A percentile compares a stretch with the other conserved stretches of the same genome.
Conservation (phyloP, 2,797 vertebrate genomes). For the Otus scops region DNA sequence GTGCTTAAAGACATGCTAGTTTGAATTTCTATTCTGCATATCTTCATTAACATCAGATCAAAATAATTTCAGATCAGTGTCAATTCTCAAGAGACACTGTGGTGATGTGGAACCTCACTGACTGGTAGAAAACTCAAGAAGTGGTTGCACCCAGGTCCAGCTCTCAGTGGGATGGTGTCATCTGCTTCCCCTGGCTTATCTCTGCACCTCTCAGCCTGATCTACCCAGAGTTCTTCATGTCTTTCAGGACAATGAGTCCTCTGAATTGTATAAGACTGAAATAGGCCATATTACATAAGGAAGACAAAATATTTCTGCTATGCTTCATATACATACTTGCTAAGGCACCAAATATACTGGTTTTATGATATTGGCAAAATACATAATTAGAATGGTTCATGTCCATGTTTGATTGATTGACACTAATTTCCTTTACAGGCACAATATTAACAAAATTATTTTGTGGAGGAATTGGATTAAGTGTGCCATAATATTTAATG, state of each 20-base stretch:
- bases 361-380: neutral
- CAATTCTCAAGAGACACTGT: neutral
- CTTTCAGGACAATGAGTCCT: neutral
- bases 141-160: neutral
- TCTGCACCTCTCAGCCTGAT: neutral
- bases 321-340: neutral
- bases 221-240: neutral
- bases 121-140: neutral
- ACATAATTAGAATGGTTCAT: neutral
- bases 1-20: neutral
- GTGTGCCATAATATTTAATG: slow-evolving; percentile 6
- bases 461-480: slow-evolving; percentile 1
- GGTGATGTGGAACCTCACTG: neutral
- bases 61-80: neutral
- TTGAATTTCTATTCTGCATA: neutral
- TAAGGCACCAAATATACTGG: neutral
- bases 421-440: slow-evolving; percentile 28
- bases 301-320: neutral
- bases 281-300: neutral
- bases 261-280: neutral
- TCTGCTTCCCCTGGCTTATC: neutral
- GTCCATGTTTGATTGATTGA: neutral
- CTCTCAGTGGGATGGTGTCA: too few relatives aligned
- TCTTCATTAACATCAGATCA: neutral
- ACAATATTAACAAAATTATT: slow-evolving; percentile 33